Conservation (phyloP, 2,797 vertebrate genomes). For the Sebastes nivosus region DNA sequence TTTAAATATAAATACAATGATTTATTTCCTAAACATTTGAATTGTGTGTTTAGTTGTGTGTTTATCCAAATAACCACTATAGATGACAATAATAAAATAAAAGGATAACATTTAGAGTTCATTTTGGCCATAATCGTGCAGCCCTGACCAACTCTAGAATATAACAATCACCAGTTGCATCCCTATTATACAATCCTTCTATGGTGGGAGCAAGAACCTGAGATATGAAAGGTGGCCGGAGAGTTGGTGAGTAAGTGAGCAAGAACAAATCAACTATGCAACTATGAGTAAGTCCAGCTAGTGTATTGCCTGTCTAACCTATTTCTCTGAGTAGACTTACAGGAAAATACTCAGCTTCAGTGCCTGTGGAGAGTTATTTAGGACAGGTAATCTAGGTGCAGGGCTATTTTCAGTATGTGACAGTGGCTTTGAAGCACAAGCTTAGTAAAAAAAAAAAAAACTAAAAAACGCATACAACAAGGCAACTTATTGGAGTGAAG, state of each 20-base stretch:
- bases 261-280: neutral
- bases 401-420: constrained; percentile 52
- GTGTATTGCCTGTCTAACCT: neutral
- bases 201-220: too few species aligned
- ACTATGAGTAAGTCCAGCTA: neutral
- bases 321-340: constrained; percentile 11
- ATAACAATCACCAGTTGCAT: too few species aligned
- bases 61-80: too few species aligned
- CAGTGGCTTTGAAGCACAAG: constrained; percentile 9
- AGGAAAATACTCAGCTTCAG: constrained; percentile 29
- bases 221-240: too few species aligned
- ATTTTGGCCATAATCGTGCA: too few species aligned
- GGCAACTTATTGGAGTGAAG: neutral
- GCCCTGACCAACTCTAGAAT: too few species aligned
- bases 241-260: neutral
- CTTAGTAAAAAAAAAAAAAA: neutral
- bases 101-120: too few species aligned
- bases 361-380: constrained; percentile 53
- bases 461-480: neutral
- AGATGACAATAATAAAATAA: too few species aligned
- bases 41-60: too few species aligned
- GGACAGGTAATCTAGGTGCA: constrained; percentile 63
- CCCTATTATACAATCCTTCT: too few species aligned
- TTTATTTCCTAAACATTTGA: too few species aligned
- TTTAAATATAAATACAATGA: too few species aligned